phyloP scores from a whole-genome alignment of 30 jellyfish, hydroid and myxozoan species.

The Rhopilema esculentum region DNA sequence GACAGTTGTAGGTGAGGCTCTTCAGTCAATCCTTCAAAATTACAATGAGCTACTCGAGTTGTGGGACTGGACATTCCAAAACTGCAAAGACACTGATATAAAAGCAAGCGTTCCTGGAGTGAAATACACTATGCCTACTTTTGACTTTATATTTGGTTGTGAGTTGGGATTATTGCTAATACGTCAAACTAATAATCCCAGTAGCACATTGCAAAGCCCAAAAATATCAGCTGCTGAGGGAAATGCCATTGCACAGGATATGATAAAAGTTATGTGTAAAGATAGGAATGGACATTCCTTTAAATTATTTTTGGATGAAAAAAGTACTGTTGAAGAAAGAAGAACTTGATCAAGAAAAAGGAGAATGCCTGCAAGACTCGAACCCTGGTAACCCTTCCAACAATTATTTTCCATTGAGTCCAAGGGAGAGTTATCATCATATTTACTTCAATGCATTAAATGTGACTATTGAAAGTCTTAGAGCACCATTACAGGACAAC shows the following conservation, averaged over 20 bases:
- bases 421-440: slow-evolving; percentile 22
- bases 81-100: slow-evolving; percentile 43
- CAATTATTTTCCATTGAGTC: neutral
- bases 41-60: slow-evolving; percentile 36
- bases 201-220: slow-evolving; percentile 21
- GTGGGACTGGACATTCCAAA: slow-evolving; percentile 44
- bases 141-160: slow-evolving; percentile 31
- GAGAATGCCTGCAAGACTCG: slow-evolving; percentile 35
- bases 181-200: slow-evolving; percentile 23
- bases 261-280: slow-evolving; percentile 16
- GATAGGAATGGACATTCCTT: slow-evolving; percentile 21
- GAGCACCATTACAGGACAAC: too few relatives aligned
- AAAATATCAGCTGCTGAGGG: slow-evolving; percentile 42
- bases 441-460: too few relatives aligned
- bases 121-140: slow-evolving; percentile 21
- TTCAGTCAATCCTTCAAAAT: slow-evolving; percentile 21
- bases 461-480: too few relatives aligned
- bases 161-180: slow-evolving; percentile 22
- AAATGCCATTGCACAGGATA: slow-evolving; percentile 33
- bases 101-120: slow-evolving; percentile 30
- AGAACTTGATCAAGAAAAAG: slow-evolving; percentile 53
- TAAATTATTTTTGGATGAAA: slow-evolving; percentile 62
- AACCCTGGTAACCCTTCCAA: slow-evolving; percentile 3
- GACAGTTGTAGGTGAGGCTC: slow-evolving; percentile 34
- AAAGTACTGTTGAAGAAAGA: slow-evolving; percentile 42